A percentile compares a stretch with the other conserved stretches of the same genome.
Conservation (phyloP, 2,113 vertebrate genomes). For the Lophura nycthemera region DNA sequence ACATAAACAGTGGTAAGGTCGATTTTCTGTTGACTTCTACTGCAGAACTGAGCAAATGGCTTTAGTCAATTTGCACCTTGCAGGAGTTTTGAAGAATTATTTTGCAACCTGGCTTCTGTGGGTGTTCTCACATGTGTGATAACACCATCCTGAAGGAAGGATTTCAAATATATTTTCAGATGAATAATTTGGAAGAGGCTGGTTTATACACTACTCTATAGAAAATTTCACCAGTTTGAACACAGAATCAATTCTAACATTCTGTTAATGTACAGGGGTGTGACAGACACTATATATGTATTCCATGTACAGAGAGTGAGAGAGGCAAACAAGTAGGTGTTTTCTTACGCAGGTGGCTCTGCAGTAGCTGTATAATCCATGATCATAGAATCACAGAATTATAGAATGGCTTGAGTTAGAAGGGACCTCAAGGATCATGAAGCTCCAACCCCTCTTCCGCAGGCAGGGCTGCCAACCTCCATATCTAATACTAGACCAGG, state of each 20-base stretch:
- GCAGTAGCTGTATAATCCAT: not conserved
- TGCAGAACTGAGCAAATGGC: not conserved
- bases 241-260: not conserved
- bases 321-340: not conserved
- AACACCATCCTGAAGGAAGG: not conserved
- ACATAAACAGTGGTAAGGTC: not conserved
- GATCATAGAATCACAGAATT: no score
- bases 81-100: not conserved
- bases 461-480: no score
- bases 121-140: not conserved
- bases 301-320: not conserved
- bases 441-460: no score
- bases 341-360: not conserved
- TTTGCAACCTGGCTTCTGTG: not conserved
- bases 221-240: not conserved
- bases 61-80: not conserved
- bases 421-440: no score
- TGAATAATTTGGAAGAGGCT: not conserved
- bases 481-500: no score
- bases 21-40: not conserved
- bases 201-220: not conserved
- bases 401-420: no score
- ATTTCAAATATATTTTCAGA: not conserved
- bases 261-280: not conserved
- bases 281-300: not conserved